These are phyloP conservation scores for Temnothorax longispinosus DNA, from an alignment of 1,140 invertebrate genomes.

Conservation along the genomic window DNA sequence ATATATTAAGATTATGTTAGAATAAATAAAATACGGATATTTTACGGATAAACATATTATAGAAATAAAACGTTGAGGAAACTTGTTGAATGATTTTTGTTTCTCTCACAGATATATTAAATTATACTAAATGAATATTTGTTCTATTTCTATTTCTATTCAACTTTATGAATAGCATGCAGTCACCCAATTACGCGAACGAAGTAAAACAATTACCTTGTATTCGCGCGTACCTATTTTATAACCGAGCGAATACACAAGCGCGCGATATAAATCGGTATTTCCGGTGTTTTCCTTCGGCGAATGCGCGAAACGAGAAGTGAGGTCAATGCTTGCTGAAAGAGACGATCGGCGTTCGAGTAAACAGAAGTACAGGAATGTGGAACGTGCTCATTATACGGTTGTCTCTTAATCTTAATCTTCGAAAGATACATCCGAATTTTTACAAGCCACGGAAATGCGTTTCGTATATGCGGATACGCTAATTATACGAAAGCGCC, in stretches of 20 bases:
- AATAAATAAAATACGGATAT: background rate
- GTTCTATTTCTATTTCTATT: background rate
- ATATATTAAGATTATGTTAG: background rate
- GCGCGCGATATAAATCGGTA: conserved; percentile 37
- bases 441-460: background rate
- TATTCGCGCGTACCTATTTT: background rate
- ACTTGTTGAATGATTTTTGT: background rate
- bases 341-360: conserved; percentile 14
- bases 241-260: background rate
- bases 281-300: conserved; percentile 51
- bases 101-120: background rate
- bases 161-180: background rate
- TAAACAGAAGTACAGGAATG: conserved; percentile 38
- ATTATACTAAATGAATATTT: background rate
- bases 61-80: background rate
- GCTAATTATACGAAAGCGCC: background rate
- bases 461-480: background rate
- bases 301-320: conserved; percentile 48
- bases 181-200: conserved; percentile 13
- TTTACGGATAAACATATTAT: background rate
- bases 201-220: conserved; percentile 22
- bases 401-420: conserved; percentile 11
- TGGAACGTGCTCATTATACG: conserved; percentile 33
- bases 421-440: background rate
- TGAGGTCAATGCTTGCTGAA: conserved; percentile 44